Evolutionary conservation across 1,140 invertebrate species (phyloP), one percentile per base, ranked within the genome.

Genomic region (Tachypleus tridentatus): DNA sequence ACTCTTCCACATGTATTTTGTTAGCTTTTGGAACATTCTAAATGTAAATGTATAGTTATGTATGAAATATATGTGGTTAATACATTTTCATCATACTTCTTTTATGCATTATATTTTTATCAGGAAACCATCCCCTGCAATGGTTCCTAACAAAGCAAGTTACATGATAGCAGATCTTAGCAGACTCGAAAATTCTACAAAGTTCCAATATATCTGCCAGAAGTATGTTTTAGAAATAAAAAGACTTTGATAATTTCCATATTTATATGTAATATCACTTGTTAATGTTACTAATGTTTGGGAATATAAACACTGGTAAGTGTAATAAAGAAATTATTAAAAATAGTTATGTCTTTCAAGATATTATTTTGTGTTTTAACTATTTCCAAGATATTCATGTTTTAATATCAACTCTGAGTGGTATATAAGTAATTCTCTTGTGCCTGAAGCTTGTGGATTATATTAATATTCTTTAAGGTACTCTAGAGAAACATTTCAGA

Each of bases 141-240:
- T 65, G 4, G 60, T 69, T 7, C 64, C 65, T 48, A 70, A 66
- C 54, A 79, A 79, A 68, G 75, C 60, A n/a, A 56, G 63, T 0
- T 79, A 80, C 66, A 75, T 79, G 74, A 47, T 68, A 5, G 67
- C 72, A 60, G 79, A 80, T 66, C 64, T 79, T 52, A 56, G 63
- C 48, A 69, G 74, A 61, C 64, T 76, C 63, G 67, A 9, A 63
- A 73, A 51, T 79, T 77, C 65, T 77, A 73, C 64, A 59, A 75
- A 58, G 66, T 80, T 47, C 77, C 77, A 7, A 5, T 79, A 4
- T 72, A 70, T 48, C n/a, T 71, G 11, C 78, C 78, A 49, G 60
- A 68, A 62, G 78, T 79, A 70, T 64, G 71, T 65, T 63, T 49
- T n/a, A 10, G 8, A 29, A 29, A 10, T 3, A 61, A 53, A 51